These are phyloP conservation scores for Alosa sapidissima DNA, from an alignment of 2,797 vertebrate genomes.

Conservation along the genomic window DNA sequence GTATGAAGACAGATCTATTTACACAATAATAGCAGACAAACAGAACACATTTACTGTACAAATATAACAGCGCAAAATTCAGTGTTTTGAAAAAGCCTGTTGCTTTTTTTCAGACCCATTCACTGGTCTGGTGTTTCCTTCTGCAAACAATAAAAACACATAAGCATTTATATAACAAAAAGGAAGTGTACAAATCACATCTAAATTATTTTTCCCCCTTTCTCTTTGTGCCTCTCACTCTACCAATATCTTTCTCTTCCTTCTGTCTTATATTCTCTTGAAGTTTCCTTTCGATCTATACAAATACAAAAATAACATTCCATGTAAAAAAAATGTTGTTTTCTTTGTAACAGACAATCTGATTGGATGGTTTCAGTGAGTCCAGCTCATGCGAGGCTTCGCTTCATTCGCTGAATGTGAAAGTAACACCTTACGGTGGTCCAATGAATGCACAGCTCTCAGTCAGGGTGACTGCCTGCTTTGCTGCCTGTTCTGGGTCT, in stretches of 20 bases:
- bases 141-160: background rate
- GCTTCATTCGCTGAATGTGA: conserved; percentile 47
- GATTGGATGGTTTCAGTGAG: conserved; percentile 34
- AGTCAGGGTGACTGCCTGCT: background rate
- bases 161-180: background rate
- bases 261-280: background rate
- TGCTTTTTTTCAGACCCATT: background rate
- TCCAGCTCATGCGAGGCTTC: conserved; percentile 30
- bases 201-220: background rate
- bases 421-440: conserved; percentile 46
- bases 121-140: background rate
- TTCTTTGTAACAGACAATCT: conserved; percentile 18
- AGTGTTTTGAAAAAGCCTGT: background rate
- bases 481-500: background rate
- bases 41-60: background rate
- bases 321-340: conserved; percentile 25
- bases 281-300: background rate
- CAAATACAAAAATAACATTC: conserved; percentile 10
- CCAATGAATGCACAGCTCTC: conserved; percentile 32
- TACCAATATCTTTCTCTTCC: background rate
- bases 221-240: background rate
- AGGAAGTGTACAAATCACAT: background rate
- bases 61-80: background rate
- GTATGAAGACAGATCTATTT: background rate
- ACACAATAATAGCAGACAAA: background rate